Conservation (phyloP, 2,888 invertebrate genomes). For the Limenitis camilla region DNA sequence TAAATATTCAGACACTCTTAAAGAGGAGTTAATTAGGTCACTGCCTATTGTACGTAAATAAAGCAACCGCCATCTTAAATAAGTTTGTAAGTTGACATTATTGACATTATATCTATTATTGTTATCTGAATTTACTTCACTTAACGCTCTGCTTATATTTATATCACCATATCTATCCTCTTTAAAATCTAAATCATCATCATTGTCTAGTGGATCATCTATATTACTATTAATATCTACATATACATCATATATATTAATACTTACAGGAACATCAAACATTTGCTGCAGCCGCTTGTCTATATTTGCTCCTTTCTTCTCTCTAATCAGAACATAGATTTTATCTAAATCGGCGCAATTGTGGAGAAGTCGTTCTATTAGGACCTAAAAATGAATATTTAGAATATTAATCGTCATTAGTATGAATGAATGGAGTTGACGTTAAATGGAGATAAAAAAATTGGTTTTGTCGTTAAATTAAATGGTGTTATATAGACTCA, state of each 20-base stretch:
- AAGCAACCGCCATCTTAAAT: too few species aligned
- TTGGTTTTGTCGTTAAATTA: too few species aligned
- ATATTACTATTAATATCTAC: neutral
- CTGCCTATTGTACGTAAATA: too few species aligned
- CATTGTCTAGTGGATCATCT: neutral
- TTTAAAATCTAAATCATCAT: too few species aligned
- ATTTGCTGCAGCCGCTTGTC: slow-evolving; percentile 14
- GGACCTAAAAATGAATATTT: slow-evolving; percentile 15
- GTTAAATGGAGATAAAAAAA: too few species aligned
- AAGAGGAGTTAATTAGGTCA: too few species aligned
- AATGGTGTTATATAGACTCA: too few species aligned
- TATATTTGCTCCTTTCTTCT: slow-evolving; percentile 7
- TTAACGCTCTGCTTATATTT: neutral
- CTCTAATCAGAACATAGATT: slow-evolving; percentile 21
- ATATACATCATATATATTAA: neutral
- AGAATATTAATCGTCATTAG: neutral
- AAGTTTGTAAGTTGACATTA: too few species aligned
- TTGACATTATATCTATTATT: too few species aligned
- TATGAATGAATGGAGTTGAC: neutral
- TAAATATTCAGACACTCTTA: too few species aligned
- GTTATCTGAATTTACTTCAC: too few species aligned
- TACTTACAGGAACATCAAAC: slow-evolving; percentile 20
- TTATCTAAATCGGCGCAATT: slow-evolving; percentile 18
- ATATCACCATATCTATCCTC: neutral
- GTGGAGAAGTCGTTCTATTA: slow-evolving; percentile 23